Base-by-base conservation (phyloP, 35 echinoderm and acorn worm species). In the Eucidaris tribuloides region DNA sequence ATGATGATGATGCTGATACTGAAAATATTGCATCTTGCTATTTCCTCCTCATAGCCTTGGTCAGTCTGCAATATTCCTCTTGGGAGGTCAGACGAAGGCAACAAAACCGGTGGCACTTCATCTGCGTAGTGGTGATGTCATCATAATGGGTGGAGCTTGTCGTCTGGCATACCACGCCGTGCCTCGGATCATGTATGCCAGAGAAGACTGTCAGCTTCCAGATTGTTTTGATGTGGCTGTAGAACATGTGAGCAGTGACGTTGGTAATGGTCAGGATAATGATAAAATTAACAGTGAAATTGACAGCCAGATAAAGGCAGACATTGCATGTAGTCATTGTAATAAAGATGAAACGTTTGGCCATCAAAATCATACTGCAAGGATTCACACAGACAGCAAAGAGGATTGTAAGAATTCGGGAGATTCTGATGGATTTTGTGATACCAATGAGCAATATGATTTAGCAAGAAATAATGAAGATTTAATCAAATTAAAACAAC, bases 71-170 rank as follows among this genome's bases (percentile, higher is more conserved):
- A 82, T 97, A 11, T 92, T 92, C n/a, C 48, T 97, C 13, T 39
- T 92, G n/a, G 94, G 94, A 62, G 94, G 94, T 32, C 28, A 41
- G 42, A 92, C 94, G 17, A 92, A 92, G 79, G 81, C 65, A 39
- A 82, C 61, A 2, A 78, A 74, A 66, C 94, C 94, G 25, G 56
- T 82, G 13, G 90, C 94, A 14, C 81, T 97, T 59, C 87, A 83
- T 48, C 58, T 97, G 15, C 76, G 85, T n/a, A 97, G 94, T 86
- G 94, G 94, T 25, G 94, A 97, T 77, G 80, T 97, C 22, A 83
- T 97, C 38, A 63, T 97, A 1, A 82, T 97, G 64, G 88, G 90
- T 41, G 91, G 90, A 23, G 48, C 71, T 58, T 89, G 89, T 2
- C 72, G 94, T 15, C 62, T 92, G 30, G 85, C 85, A 50, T 97